Evolutionary conservation across 1,140 invertebrate genomes (phyloP).

Genomic region (Nephila pilipes): DNA sequence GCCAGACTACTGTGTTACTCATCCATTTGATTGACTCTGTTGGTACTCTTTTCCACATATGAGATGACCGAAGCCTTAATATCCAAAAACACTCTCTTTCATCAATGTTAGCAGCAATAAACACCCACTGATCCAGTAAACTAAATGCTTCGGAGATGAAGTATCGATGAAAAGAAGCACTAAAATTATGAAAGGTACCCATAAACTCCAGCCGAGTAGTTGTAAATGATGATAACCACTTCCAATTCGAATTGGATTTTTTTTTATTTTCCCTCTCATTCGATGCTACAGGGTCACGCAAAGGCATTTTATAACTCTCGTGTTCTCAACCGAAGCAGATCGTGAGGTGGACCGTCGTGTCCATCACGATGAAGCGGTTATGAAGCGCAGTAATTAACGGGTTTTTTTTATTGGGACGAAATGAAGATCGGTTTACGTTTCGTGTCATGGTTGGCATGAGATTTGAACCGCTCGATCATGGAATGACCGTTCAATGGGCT

Average conservation of each 20-base stretch:
- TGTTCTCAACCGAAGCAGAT: not conserved
- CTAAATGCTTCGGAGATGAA: not conserved
- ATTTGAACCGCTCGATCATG: not conserved
- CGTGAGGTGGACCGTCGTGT: not conserved
- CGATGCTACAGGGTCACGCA: not conserved
- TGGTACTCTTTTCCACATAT: too few species aligned
- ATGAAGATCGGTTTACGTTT: not conserved
- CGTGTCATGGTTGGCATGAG: not conserved
- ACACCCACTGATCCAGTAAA: not conserved
- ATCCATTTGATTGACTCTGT: too few species aligned
- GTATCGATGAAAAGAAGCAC: not conserved
- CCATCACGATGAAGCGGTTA: too few species aligned
- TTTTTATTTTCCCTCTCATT: not conserved
- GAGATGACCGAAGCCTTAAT: too few species aligned
- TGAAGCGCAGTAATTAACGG: not conserved
- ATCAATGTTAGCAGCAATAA: not conserved
- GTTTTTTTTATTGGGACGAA: not conserved
- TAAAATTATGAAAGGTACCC: slow-evolving; percentile 4
- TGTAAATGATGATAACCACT: not conserved
- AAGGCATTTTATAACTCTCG: not conserved
- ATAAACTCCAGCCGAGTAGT: not conserved
- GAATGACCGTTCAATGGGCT: not conserved
- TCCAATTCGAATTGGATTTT: not conserved
- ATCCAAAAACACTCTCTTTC: too few species aligned
- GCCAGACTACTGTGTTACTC: too few species aligned